Evolutionary conservation across 2,888 invertebrate species (phyloP), one percentile per base, ranked within the genome.

Genomic region (Sesamia inferens): DNA sequence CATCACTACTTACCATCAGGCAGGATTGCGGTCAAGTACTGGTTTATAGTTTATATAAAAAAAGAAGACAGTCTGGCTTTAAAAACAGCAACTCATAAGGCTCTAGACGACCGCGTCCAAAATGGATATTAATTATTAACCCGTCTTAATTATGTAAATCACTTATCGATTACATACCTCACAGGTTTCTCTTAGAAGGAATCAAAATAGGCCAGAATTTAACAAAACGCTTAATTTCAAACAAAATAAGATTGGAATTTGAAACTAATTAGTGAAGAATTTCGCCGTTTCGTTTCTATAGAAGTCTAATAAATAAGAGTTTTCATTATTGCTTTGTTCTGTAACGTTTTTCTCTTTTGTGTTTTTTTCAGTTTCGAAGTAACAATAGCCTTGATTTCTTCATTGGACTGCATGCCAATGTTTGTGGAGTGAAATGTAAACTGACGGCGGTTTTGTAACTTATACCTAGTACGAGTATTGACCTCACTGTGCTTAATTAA

Each of bases 301-400:
- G 67, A 74, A 79, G 77, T 75, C 72, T 78, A 85, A 85, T 85
- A 80, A 85, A 85, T 81, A 81, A 83, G 69, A 79, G 71, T 67
- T 81, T 81, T 81, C 72, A 71, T 78, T 82, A 81, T 76, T 76
- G 74, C 73, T 68, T 76, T 48, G 65, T 71, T 77, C 71, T 73
- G 57, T 64, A 44, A 22, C 22, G 64, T 44, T 54, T 68, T 63
- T 44, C 74, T 78, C 65, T 74, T 75, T 81, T 73, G 75, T 73
- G 75, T 5, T 39, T 76, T 85, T 76, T 78, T 68, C 42, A 65
- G 62, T 59, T 75, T 69, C 63, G 57, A 63, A 42, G 64, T 74
- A 75, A 84, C 79, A 84, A 84, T 63, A 68, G 77, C 77, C 68
- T 71, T 82, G 82, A 85, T 85, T 86, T 79, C 85, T 85, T 86